These are phyloP conservation scores for Stenodera caucasica DNA, from an alignment of 2,888 invertebrate species.

Conservation along the genomic window DNA sequence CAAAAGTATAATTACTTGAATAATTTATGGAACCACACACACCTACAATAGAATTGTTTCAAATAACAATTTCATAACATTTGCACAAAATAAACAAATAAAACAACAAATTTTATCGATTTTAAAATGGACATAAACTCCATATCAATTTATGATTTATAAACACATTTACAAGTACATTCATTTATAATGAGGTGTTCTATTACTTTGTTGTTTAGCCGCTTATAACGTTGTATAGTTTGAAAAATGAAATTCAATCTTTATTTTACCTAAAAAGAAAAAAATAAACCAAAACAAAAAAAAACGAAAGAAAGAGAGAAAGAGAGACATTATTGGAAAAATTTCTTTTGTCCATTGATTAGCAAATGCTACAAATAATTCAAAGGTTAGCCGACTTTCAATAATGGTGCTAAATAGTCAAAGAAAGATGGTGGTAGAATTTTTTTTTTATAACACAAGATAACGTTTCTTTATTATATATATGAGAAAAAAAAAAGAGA, in stretches of 20 bases:
- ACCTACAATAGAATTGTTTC: constrained; percentile 29
- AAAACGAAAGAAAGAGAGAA: not conserved
- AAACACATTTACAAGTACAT: constrained; percentile 22
- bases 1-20: constrained; percentile 44
- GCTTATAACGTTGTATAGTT: not conserved
- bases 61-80: constrained; percentile 23
- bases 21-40: constrained; percentile 42
- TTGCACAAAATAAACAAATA: not conserved
- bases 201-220: constrained; percentile 17
- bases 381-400: constrained; percentile 4
- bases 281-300: not conserved
- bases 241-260: not conserved
- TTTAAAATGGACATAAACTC: constrained; percentile 8
- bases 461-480: too few relatives aligned
- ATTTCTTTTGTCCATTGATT: constrained; percentile 2
- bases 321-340: not conserved
- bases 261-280: not conserved
- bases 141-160: constrained; percentile 27
- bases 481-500: too few relatives aligned
- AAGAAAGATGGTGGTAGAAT: not conserved
- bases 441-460: not conserved
- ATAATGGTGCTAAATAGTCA: not conserved
- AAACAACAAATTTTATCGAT: constrained; percentile 6
- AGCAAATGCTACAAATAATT: constrained; percentile 4
- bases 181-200: constrained; percentile 23